Evolutionary conservation across 1,140 invertebrate genomes (phyloP).

Genomic region (Trichonephila inaurata): DNA sequence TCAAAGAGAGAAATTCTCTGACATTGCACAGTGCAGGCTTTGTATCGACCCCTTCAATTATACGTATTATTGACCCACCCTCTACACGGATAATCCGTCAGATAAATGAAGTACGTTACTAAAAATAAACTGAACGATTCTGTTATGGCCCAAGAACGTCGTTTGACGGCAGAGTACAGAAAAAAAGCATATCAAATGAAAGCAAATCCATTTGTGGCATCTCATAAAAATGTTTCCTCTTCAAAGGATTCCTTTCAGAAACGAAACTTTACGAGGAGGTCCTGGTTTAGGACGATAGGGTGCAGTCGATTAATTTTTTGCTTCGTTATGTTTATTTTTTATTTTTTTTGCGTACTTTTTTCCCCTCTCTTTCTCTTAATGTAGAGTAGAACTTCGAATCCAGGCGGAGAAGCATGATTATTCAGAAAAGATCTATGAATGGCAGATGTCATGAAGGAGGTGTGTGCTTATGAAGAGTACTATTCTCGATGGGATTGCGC

Average conservation of each 20-base stretch:
- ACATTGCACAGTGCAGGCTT: neutral
- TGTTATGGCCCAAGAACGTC: neutral
- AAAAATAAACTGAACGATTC: slow-evolving; percentile 57
- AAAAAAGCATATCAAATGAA: slow-evolving; percentile 43
- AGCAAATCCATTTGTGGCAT: slow-evolving; percentile 55
- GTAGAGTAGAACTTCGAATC: neutral
- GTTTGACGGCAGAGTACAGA: slow-evolving; percentile 2
- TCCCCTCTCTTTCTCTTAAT: slow-evolving; percentile 11
- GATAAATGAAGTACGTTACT: slow-evolving; percentile 42
- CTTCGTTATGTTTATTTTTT: neutral
- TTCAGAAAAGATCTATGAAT: slow-evolving; percentile 38
- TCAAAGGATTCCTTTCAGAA: slow-evolving; percentile 38
- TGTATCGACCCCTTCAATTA: slow-evolving; percentile 8
- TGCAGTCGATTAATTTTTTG: slow-evolving; percentile 11
- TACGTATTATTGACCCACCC: slow-evolving; percentile 18
- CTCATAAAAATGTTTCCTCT: slow-evolving; percentile 46
- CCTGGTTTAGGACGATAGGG: slow-evolving; percentile 24
- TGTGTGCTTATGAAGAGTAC: neutral
- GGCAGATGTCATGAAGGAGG: slow-evolving; percentile 16
- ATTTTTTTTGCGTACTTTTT: neutral
- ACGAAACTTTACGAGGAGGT: slow-evolving; percentile 40
- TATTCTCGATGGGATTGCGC: neutral
- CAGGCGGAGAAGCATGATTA: slow-evolving; percentile 3
- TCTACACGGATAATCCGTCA: slow-evolving; percentile 21
- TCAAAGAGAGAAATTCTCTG: neutral